Percentiles rank a stretch among this genome's conserved stretches.
These are phyloP conservation scores for Radopholus similis DNA, from an alignment of 1,140 invertebrate genomes.

Conservation along the genomic window DNA sequence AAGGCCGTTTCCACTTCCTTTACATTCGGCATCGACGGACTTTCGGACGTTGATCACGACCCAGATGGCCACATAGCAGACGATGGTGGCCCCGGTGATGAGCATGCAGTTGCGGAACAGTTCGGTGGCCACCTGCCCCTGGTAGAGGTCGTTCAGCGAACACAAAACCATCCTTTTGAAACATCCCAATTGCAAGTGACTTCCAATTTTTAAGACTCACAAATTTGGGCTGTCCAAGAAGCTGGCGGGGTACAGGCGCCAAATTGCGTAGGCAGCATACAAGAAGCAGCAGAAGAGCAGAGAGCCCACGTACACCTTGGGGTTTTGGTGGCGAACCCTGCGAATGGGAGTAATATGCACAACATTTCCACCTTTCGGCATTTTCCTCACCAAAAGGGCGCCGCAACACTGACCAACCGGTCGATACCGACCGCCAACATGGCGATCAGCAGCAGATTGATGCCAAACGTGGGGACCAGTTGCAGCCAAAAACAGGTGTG, in stretches of 20 bases:
- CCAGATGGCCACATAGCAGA: background rate
- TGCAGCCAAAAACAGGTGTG: conserved; percentile 9
- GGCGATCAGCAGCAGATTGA: conserved; percentile 1
- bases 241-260: background rate
- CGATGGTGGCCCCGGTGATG: background rate
- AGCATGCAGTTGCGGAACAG: background rate
- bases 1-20: background rate
- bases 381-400: background rate
- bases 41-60: background rate
- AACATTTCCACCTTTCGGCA: no score
- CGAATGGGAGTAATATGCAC: no score
- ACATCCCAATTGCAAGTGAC: background rate
- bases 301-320: background rate
- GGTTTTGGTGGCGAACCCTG: no score
- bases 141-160: background rate
- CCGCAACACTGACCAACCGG: background rate
- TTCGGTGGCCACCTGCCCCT: background rate
- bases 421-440: conserved; percentile 9
- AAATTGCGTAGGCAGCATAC: background rate
- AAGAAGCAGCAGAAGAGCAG: background rate
- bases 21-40: background rate
- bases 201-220: background rate
- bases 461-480: conserved; percentile 4
- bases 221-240: background rate
- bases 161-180: background rate